These are phyloP conservation scores for Yasuhikotakia modesta DNA, from an alignment of 2,797 vertebrate species.

Conservation along the genomic window DNA sequence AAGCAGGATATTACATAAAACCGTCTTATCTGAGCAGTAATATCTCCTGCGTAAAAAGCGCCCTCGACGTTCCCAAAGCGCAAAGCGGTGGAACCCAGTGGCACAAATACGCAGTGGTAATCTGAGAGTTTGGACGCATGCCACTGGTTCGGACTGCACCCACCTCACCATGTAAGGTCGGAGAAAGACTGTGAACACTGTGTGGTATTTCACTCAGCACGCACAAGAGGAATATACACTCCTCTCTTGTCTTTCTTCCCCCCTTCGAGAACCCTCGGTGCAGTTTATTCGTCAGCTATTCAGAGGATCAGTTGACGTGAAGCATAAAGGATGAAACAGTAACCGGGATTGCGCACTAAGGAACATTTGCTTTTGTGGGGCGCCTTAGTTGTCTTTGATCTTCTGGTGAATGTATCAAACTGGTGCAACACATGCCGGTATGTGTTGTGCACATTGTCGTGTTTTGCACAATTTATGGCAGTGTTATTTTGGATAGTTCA, in stretches of 20 bases:
- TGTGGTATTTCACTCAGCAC: conserved; percentile 63
- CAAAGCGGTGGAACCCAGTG: conserved; percentile 51
- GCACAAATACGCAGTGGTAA: conserved; percentile 63
- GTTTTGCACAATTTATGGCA: conserved; percentile 36
- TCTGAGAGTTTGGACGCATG: conserved; percentile 69
- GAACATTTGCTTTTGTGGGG: conserved; percentile 32
- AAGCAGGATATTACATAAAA: conserved; percentile 35
- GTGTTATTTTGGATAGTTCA: conserved; percentile 5
- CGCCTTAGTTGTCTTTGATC: conserved; percentile 44
- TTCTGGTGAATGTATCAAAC: conserved; percentile 49
- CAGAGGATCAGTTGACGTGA: conserved; percentile 52
- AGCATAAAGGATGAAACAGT: conserved; percentile 42
- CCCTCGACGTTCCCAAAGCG: conserved; percentile 26
- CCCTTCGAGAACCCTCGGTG: conserved; percentile 58
- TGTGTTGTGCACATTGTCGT: conserved; percentile 45
- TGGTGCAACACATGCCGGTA: conserved; percentile 51
- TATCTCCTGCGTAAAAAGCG: conserved; percentile 48
- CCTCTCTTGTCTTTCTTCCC: conserved; percentile 45
- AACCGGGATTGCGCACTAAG: conserved; percentile 40
- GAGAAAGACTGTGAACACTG: conserved; percentile 60
- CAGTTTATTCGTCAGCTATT: conserved; percentile 50
- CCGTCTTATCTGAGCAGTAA: conserved; percentile 24
- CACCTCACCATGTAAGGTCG: conserved; percentile 78
- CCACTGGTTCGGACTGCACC: conserved; percentile 63
- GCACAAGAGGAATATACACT: conserved; percentile 55